Evolutionary conservation across 2,888 invertebrate genomes (phyloP), one percentile per base, ranked within the genome.

Genomic region (Lamellibrachia columna): DNA sequence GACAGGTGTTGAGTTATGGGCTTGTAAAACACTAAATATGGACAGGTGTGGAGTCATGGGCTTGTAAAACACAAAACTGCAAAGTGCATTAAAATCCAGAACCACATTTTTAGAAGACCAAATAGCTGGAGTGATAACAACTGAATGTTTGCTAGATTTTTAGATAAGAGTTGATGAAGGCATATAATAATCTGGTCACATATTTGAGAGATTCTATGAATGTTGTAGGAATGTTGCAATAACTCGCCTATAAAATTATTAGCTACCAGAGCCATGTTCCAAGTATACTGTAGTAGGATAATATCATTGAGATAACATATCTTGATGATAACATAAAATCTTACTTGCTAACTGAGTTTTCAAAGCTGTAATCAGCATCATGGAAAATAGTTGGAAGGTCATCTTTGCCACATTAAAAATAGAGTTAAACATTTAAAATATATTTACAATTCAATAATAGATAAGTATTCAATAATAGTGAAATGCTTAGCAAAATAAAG

Each of bases 291-390:
- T 75, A 75, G 6, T 6, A 75, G 4, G 75, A 75, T 75, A 75
- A 75, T 6, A 75, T 75, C 75, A 75, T 9, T 3, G 55, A 55
- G 3, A 3, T 2, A 55, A 9, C 7, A 55, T 9, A 55, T 55
- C 9, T 9, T 75, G 22, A n/a, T 75, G 75, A 22, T 75, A 75
- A 75, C 22, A 75, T 75, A 75, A 55, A 55, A n/a, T 75, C 75
- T 75, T 75, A 75, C 75, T n/a, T 75, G 75, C 75, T 75, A 75
- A 22, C n/a, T 75, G 75, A 75, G 75, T 75, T 75, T 75, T 75
- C 75, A 75, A 75, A 75, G 75, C 75, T 75, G 75, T 75, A 22
- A 22, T 15, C 75, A 75, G 22, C 75, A 75, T 75, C 22, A 75
- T 75, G 75, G 75, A 75, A 75, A 75, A 75, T 22, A 75, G 3